phyloP scores from a whole-genome alignment of 2,113 vertebrate genomes.

The Rhodinocichla rosea region DNA sequence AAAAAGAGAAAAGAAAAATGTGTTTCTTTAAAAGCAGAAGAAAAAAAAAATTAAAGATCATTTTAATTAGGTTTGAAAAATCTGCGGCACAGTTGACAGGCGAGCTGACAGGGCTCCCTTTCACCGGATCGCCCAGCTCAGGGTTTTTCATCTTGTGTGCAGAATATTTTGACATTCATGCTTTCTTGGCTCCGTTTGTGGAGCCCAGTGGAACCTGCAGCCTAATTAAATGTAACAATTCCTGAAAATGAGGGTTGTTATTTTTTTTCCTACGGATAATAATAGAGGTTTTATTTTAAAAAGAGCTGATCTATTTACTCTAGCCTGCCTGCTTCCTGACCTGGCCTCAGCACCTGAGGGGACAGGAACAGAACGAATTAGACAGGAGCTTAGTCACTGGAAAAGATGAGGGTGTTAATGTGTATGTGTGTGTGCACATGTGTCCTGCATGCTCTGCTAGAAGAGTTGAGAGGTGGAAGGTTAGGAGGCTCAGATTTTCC shows the following conservation, averaged over 20 bases:
- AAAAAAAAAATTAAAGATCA: constrained; percentile 38
- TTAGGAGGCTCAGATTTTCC: constrained; percentile 39
- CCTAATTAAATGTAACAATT: constrained; percentile 70
- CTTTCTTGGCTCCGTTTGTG: constrained; percentile 49
- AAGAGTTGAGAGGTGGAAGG: background rate
- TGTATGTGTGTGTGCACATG: background rate
- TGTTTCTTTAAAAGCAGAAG: constrained; percentile 22
- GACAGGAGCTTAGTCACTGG: constrained; percentile 49
- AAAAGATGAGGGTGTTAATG: constrained; percentile 45
- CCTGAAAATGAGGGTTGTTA: constrained; percentile 64
- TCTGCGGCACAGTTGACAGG: constrained; percentile 1
- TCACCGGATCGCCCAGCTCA: background rate
- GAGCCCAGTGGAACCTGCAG: constrained; percentile 63
- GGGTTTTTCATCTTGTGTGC: constrained; percentile 27
- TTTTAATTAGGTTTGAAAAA: constrained; percentile 69
- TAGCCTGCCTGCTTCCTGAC: constrained; percentile 71
- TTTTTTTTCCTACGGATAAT: constrained; percentile 61
- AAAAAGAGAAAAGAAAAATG: background rate
- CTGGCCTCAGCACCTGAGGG: constrained; percentile 70
- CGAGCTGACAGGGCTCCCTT: constrained; percentile 57
- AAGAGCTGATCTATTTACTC: constrained; percentile 69
- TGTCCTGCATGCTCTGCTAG: background rate
- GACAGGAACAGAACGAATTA: constrained; percentile 57
- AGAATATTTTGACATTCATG: constrained; percentile 66
- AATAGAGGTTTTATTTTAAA: constrained; percentile 64